phyloP scores from a whole-genome alignment of 2,113 vertebrate species.

The Holacanthus passer region DNA sequence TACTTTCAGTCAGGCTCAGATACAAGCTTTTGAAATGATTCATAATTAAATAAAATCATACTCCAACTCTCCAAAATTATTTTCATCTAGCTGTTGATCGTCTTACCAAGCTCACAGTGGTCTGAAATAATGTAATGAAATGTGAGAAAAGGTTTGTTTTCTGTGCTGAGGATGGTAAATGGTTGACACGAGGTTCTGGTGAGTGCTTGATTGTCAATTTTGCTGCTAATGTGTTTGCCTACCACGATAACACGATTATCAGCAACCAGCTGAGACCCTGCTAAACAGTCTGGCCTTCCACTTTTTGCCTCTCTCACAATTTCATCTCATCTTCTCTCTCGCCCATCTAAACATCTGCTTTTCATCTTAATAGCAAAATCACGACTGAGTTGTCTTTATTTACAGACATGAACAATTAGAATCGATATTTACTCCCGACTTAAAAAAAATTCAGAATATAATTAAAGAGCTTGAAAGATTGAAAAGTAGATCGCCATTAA shows the following conservation, averaged over 20 bases:
- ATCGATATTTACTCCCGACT: not conserved
- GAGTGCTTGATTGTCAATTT: not conserved
- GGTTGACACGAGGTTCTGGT: not conserved
- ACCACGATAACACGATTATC: constrained; percentile 17
- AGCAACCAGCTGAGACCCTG: constrained; percentile 22
- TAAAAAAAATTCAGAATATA: not conserved
- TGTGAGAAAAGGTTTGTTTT: not conserved
- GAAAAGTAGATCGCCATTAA: no score
- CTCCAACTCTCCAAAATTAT: no score
- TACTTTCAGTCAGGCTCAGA: no score
- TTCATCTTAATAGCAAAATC: not conserved
- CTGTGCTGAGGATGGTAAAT: not conserved
- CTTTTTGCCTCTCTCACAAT: not conserved
- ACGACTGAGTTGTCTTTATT: not conserved
- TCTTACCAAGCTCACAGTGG: not conserved
- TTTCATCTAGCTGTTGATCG: not conserved
- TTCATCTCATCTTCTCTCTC: no score
- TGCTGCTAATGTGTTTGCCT: constrained; percentile 4
- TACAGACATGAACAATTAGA: not conserved
- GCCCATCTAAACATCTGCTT: not conserved
- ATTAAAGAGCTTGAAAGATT: not conserved
- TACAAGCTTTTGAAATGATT: no score
- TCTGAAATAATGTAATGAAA: not conserved
- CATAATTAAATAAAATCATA: no score
- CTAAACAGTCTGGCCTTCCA: not conserved